Evolutionary conservation across 2,113 vertebrate genomes (phyloP).

Genomic region (Fregata magnificens): DNA sequence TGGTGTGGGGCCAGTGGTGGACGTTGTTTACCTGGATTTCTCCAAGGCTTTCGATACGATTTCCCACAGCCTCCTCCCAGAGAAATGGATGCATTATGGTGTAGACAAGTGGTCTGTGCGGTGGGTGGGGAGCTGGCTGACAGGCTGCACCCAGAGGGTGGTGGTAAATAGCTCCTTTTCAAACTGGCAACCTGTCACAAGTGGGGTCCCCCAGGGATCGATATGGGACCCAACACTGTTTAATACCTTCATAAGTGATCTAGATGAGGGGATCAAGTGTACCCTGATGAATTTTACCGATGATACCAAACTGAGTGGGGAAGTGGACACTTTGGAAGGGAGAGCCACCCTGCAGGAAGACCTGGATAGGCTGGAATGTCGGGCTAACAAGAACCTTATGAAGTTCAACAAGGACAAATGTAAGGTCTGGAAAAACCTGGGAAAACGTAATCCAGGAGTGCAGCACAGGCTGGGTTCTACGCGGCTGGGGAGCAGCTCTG

Average conservation of each 20-base stretch:
- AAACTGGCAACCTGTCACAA: background rate
- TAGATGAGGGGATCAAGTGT: background rate
- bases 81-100: background rate
- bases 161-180: background rate
- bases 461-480: background rate
- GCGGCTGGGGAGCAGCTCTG: background rate
- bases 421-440: too few species aligned
- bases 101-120: background rate
- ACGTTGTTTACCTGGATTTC: background rate
- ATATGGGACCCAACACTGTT: rapidly evolving
- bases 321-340: background rate
- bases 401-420: too few species aligned
- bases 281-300: background rate
- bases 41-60: rapidly evolving
- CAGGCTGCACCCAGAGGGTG: background rate
- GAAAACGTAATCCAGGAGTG: background rate
- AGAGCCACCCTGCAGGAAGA: background rate
- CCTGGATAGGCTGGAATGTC: background rate
- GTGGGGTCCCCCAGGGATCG: too few species aligned
- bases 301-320: background rate
- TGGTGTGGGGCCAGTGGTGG: background rate
- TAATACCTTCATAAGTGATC: background rate
- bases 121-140: background rate
- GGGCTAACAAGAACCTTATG: background rate
- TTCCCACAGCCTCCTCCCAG: background rate